phyloP scores from a whole-genome alignment of 2,113 vertebrate genomes.

The human region GRCh38 chr9:73662001-73662500 shows the following conservation, averaged over 20 bases:
- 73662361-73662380: neutral
- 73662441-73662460: constrained; percentile 8
- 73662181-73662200: neutral
- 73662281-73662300: neutral
- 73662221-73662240: neutral
- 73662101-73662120: neutral
- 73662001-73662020: no score
- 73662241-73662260: neutral
- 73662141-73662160: neutral
- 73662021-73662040: neutral
- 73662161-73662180: neutral
- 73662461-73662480: neutral
- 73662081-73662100: neutral
- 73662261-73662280: neutral
- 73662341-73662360: neutral
- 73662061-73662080: constrained; percentile 3
- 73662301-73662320: rapidly evolving
- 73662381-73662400: neutral
- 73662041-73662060: neutral
- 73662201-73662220: neutral
- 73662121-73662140: neutral
- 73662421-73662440: neutral
- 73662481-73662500: neutral
- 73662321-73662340: neutral
- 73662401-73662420: neutral